phyloP scores from a whole-genome alignment of 2,113 vertebrate genomes.

The Lethenteron reissneri region DNA sequence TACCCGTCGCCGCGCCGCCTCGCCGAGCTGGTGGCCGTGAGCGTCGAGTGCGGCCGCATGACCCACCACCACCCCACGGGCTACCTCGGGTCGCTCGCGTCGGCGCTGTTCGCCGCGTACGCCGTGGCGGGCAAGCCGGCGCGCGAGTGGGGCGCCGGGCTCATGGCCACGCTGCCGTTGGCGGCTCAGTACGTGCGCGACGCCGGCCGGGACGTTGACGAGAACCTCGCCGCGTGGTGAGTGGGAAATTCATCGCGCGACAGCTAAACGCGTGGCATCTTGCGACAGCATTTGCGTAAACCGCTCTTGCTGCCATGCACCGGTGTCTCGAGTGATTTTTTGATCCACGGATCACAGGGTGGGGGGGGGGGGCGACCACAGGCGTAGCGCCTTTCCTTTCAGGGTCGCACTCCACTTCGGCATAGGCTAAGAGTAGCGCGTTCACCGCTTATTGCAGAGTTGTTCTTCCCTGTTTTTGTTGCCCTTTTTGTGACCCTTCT shows the following conservation, averaged over 20 bases:
- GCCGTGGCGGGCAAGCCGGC: slow-evolving; percentile 22
- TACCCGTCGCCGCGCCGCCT: slow-evolving; percentile 20
- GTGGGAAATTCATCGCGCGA: slow-evolving; percentile 10
- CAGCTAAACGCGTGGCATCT: neutral
- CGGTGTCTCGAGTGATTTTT: neutral
- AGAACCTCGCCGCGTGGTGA: slow-evolving; percentile 38
- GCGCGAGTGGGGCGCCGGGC: slow-evolving; percentile 28
- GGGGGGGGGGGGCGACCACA: neutral
- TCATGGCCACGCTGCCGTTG: slow-evolving; percentile 26
- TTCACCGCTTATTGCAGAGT: no score
- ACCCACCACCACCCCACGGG: slow-evolving; percentile 50
- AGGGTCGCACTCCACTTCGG: no score
- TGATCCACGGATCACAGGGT: no score
- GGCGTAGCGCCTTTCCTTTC: no score
- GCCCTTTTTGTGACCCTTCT: no score
- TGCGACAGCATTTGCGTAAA: neutral
- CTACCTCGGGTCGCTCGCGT: slow-evolving; percentile 34
- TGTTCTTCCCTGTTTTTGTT: no score
- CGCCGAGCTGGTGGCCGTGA: slow-evolving; percentile 25
- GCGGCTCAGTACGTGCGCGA: slow-evolving; percentile 25
- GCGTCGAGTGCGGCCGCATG: slow-evolving; percentile 45
- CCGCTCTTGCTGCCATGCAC: neutral
- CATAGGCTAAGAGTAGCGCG: no score
- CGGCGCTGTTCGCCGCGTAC: slow-evolving; percentile 33
- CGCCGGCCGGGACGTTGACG: slow-evolving; percentile 20